Evolutionary conservation across 1,140 invertebrate species (phyloP), one percentile per base, ranked within the genome.

Genomic region (Meloidogyne floridensis): DNA sequence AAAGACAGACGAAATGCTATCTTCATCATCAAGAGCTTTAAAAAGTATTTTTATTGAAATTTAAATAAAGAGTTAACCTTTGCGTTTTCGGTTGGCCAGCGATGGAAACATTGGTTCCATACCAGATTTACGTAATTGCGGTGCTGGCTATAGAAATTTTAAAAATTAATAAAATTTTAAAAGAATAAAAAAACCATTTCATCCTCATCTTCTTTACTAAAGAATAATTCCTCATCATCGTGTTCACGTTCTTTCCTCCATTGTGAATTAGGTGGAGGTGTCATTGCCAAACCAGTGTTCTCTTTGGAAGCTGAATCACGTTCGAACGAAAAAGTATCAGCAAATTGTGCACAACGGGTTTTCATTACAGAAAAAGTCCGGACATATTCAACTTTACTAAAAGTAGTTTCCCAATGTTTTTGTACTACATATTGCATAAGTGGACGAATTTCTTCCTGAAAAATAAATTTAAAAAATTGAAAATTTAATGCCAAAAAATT

Each of bases 41-140:
- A 85, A 69, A 20, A 72, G 15, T 11, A 75, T 43, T 43, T n/a
- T 71, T n/a, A 59, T 20, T 81, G 42, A 42, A 59, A 3, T 2
- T 51, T 43, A 11, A 15, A 13, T 32, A 69, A 42, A 43, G n/a
- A 71, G 15, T 13, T 20, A 56, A 85, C 84, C 81, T 81, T 86
- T 86, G 65, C 84, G 59, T 43, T 86, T 86, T 20, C 82, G 73
- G 11, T 56, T 65, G 15, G 59, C 77, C 51, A 87, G 11, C 3
- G 88, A 90, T 7, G 88, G 87, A 59, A 87, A 87, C 56, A 86
- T 81, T n/a, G 86, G 86, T 54, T 87, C 87, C 7, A 84, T 72
- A 42, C 88, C 87, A n/a, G 83, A 70, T 75, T 85, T 87, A 53
- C 84, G 83, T 32, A 84, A 74, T 47, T 82, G 71, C 0, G 47